These are phyloP conservation scores for Linepithema humile DNA, from an alignment of 1,140 invertebrate genomes.

Conservation along the genomic window DNA sequence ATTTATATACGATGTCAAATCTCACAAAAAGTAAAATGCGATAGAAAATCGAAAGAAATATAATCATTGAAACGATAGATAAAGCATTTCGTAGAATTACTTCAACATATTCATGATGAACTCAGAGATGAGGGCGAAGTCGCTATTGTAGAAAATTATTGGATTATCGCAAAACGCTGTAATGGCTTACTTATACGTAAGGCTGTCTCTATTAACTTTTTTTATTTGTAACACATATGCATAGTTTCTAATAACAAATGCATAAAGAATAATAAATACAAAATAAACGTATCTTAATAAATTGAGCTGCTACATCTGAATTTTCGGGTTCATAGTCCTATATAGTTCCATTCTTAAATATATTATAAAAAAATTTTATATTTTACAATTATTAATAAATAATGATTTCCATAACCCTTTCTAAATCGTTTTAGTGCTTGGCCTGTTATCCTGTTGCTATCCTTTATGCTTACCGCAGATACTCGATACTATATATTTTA, in stretches of 20 bases:
- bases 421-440: background rate
- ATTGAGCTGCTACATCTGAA: too few species aligned
- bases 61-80: constrained; percentile 18
- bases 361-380: background rate
- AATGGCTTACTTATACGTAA: constrained; percentile 5
- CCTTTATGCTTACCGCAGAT: background rate
- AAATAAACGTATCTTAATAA: too few species aligned
- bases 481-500: background rate
- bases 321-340: too few species aligned
- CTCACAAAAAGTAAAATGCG: background rate
- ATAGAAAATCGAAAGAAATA: too few species aligned
- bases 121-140: constrained; percentile 15
- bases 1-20: too few species aligned
- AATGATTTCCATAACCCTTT: too few species aligned
- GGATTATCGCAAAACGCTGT: background rate
- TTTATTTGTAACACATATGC: background rate
- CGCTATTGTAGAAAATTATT: constrained; percentile 33
- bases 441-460: background rate
- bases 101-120: constrained; percentile 12
- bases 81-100: constrained; percentile 5
- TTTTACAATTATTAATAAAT: too few species aligned
- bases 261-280: too few species aligned
- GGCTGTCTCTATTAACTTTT: background rate
- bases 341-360: too few species aligned
- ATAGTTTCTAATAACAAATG: background rate